Conservation (phyloP, 1,140 invertebrate genomes). For the Camponotus pennsylvanicus region DNA sequence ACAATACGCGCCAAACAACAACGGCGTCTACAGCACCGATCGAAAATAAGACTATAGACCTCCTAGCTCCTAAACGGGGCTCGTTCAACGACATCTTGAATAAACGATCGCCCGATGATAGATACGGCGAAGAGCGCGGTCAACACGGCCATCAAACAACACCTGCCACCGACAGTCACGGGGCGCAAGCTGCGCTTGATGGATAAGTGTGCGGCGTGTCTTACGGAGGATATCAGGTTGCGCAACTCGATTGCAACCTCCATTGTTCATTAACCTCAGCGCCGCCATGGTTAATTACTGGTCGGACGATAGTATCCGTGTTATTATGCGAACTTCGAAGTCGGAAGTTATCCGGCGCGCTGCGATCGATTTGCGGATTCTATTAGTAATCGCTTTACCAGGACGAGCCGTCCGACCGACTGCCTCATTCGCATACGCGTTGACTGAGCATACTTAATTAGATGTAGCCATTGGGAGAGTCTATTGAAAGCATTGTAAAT, state of each 20-base stretch:
- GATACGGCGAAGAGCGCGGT: conserved; percentile 61
- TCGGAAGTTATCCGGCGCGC: conserved; percentile 44
- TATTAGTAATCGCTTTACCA: conserved; percentile 11
- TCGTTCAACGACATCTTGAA: conserved; percentile 58
- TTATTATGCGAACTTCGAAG: conserved; percentile 30
- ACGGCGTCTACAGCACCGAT: neutral
- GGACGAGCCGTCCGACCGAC: neutral
- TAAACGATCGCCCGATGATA: conserved; percentile 65
- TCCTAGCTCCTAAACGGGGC: neutral
- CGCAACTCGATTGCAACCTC: conserved; percentile 48
- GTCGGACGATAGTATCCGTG: conserved; percentile 45
- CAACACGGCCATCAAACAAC: conserved; percentile 71
- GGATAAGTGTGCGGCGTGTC: conserved; percentile 68
- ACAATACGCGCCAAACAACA: neutral
- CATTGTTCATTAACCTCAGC: conserved; percentile 69
- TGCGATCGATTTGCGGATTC: conserved; percentile 2
- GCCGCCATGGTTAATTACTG: conserved; percentile 15
- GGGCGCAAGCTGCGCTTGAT: conserved; percentile 63
- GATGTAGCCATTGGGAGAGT: neutral
- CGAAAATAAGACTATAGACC: neutral
- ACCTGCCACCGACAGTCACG: conserved; percentile 59
- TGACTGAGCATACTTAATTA: neutral
- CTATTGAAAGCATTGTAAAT: neutral
- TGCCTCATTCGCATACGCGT: neutral
- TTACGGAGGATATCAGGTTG: conserved; percentile 59